A percentile compares a stretch with the other conserved stretches of the same genome.
Conservation (phyloP, 2,113 vertebrate genomes). For the human (Homo sapiens) region GRCh38 chr6:36784001-36784500, state of each 20-base stretch:
- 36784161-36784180: not conserved
- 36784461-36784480: not conserved
- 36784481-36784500: not conserved
- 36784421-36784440: not conserved
- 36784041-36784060: constrained; percentile 42
- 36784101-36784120: not conserved
- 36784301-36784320: not conserved
- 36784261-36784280: not conserved
- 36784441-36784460: not conserved
- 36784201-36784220: not conserved
- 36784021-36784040: constrained; percentile 56
- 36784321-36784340: not conserved
- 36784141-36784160: not conserved
- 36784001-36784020: constrained; percentile 59
- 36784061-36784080: not conserved
- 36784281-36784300: not conserved
- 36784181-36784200: not conserved
- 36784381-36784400: not conserved
- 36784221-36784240: not conserved
- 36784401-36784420: not conserved
- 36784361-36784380: not conserved
- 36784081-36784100: constrained; percentile 25
- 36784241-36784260: not conserved
- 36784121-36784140: not conserved
- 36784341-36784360: not conserved